These are phyloP conservation scores for Eulemur mongoz DNA, from an alignment of 2,797 vertebrate genomes.

Conservation along the genomic window DNA sequence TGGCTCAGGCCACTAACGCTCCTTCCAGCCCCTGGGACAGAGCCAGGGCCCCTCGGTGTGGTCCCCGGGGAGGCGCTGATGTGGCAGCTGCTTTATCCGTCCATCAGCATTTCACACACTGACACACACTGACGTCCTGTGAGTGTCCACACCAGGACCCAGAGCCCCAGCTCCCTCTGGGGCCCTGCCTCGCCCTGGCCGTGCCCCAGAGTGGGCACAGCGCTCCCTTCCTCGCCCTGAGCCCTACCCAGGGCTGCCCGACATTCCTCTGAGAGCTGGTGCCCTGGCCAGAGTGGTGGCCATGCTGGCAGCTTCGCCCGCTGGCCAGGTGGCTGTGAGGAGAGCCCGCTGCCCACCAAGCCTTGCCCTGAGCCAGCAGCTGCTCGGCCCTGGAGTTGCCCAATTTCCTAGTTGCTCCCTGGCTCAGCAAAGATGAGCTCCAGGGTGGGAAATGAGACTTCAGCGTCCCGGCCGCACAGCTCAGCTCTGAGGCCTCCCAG, in stretches of 20 bases:
- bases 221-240: not conserved
- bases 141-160: too few relatives aligned
- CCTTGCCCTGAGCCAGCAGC: slow-evolving; percentile 36
- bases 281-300: not conserved
- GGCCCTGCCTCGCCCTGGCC: not conserved
- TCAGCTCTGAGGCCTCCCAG: not conserved
- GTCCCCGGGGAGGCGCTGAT: not conserved
- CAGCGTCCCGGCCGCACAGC: not conserved
- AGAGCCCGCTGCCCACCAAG: not conserved
- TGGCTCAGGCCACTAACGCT: not conserved
- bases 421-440: slow-evolving; percentile 51
- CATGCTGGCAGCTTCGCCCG: fast-evolving
- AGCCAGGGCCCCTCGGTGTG: not conserved
- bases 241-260: not conserved
- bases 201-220: not conserved
- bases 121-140: not conserved
- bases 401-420: slow-evolving; percentile 51
- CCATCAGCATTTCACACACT: not conserved
- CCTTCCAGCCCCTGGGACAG: not conserved
- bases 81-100: not conserved
- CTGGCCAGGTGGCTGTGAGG: not conserved
- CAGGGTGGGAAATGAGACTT: not conserved
- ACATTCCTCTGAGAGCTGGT: not conserved
- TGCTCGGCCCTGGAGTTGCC: not conserved
- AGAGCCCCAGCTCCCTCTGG: not conserved